phyloP scores from a whole-genome alignment of 2,113 vertebrate genomes.

The Poeciliopsis occidentalis region DNA sequence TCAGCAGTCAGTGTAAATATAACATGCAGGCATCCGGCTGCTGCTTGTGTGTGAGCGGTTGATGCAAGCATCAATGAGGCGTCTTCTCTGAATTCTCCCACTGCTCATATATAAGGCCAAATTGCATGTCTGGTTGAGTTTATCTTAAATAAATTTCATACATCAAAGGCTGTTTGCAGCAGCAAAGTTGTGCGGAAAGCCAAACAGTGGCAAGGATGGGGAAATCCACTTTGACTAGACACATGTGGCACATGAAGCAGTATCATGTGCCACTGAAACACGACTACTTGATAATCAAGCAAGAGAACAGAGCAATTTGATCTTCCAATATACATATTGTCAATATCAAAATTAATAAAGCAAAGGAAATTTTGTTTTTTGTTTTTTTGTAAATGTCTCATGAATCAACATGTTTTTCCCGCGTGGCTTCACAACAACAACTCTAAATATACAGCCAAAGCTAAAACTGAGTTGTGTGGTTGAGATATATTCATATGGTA shows the following conservation, averaged over 20 bases:
- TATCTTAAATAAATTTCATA: not conserved
- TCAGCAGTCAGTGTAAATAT: slow-evolving; percentile 32
- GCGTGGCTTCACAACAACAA: no score
- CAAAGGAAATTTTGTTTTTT: not conserved
- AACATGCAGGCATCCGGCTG: slow-evolving; percentile 22
- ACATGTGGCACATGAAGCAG: slow-evolving; percentile 24
- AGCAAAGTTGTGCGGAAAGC: not conserved
- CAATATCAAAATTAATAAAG: slow-evolving; percentile 22
- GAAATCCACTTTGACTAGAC: slow-evolving; percentile 35
- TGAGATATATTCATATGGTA: no score
- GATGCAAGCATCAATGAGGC: slow-evolving; percentile 15
- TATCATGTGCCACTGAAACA: not conserved
- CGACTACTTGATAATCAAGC: slow-evolving; percentile 17
- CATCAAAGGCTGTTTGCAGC: not conserved
- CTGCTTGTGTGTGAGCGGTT: slow-evolving; percentile 10
- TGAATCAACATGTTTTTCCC: no score
- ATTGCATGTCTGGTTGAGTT: not conserved
- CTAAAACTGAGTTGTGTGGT: no score
- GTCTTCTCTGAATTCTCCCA: not conserved
- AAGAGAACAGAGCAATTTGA: slow-evolving; percentile 1
- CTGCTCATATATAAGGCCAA: not conserved
- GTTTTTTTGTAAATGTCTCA: no score
- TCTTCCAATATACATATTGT: slow-evolving; percentile 3
- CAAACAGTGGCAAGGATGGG: not conserved
- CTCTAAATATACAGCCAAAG: not conserved